phyloP scores from a whole-genome alignment of 2,888 invertebrate genomes.

The Philaethria dido region DNA sequence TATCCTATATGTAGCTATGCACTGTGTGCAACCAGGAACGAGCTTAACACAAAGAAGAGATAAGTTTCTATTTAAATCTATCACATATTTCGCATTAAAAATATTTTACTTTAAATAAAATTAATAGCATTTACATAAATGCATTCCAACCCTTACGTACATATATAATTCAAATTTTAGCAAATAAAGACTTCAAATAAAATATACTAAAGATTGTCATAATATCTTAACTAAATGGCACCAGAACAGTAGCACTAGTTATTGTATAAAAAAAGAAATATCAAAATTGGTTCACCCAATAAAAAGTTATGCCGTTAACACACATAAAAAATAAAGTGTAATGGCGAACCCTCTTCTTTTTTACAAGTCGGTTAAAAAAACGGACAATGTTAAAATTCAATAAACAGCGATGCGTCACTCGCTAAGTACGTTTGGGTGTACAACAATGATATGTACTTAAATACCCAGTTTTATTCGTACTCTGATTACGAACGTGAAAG shows the following conservation, averaged over 20 bases:
- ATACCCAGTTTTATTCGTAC: constrained; percentile 25
- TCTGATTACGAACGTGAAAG: constrained; percentile 36
- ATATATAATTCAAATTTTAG: too few relatives aligned
- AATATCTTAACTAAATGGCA: too few relatives aligned
- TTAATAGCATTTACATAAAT: neutral
- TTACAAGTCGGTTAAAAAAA: too few relatives aligned
- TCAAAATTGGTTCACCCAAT: too few relatives aligned
- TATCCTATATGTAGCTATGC: constrained; percentile 48
- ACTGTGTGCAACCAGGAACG: constrained; percentile 36
- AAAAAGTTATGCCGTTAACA: too few relatives aligned
- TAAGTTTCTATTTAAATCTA: constrained; percentile 1
- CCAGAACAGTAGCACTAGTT: too few relatives aligned
- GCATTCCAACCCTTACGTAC: neutral
- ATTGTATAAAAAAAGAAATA: too few relatives aligned
- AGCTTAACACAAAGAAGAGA: neutral
- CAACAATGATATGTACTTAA: constrained; percentile 25
- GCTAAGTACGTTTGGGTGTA: constrained; percentile 19
- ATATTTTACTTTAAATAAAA: neutral
- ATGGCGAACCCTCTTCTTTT: too few relatives aligned
- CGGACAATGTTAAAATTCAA: constrained; percentile 6
- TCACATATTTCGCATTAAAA: neutral
- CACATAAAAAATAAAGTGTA: too few relatives aligned
- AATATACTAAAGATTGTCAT: too few relatives aligned
- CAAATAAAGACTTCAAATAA: too few relatives aligned
- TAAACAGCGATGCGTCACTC: constrained; percentile 23